Base-by-base conservation (phyloP, 2,113 vertebrate genomes). In the Rhadina sibilatrix region DNA sequence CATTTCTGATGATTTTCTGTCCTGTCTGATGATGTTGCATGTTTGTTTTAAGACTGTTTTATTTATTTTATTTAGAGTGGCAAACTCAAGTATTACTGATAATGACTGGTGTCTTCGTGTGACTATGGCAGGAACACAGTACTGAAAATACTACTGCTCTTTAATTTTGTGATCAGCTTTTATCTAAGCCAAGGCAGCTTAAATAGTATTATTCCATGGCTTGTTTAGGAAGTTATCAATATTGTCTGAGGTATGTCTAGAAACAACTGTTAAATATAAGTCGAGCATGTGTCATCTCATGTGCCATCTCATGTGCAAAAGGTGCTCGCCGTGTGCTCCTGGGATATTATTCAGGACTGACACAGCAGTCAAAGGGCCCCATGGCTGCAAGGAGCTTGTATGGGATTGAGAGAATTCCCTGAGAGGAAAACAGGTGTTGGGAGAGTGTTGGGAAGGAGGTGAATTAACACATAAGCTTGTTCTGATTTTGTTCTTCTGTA, bases 351-450 rank as follows among this genome's bases (percentile, higher is more conserved):
- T 78, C 64, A 78, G 54, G 61, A 53, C 22, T 17, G 15, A 38
- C 37, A 42, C n/a, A 70, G 7, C 21, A 30, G n/a, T 54, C 65
- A 69, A 76, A 84, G 15, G 6, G 3, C 2, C 16, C 5, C 18
- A 13, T 30, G 38, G 20, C 42, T 37, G 16, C 4, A 10, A 57
- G 42, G 21, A 76, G 5, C 16, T 68, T 61, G 9, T 35, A 31
- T 15, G 15, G 6, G 13, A 28, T 15, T 0, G 0, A 56, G 56
- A 80, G 46, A 46, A 49, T 40, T 11, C 37, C 6, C 59, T 31
- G 33, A 64, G 15, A 70, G 31, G 12, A 79, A 89, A 87, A 61
- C 11, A 65, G 20, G 4, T 8, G 3, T 15, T 69, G 76, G 11
- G 50, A n/a, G 17, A 60, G 4, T 56, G 60, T 8, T 56, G 25